Base-by-base conservation (phyloP, 2,797 vertebrate genomes). In the Hydrocynus forskahlii region DNA sequence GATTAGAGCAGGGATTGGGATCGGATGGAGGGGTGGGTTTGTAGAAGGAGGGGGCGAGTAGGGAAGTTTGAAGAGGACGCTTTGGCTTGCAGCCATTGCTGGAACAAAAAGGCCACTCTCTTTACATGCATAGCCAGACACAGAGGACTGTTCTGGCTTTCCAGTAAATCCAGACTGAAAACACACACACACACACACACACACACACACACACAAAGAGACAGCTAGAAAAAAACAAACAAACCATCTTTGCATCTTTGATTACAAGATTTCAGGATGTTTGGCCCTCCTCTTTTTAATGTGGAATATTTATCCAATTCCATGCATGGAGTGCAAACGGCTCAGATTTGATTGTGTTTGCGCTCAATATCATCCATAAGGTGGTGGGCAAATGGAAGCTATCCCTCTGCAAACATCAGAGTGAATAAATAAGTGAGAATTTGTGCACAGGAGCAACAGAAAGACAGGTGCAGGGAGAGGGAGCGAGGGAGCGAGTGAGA, bases 121-220 rank as follows among this genome's bases (percentile, higher is more conserved):
- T 95, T 95, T 94, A 94, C 93, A 94, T 94, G 93, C 94, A 94
- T 85, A 93, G 93, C 93, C 92, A 94, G 93, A 93, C 92, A 93
- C 93, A 93, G 92, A 89, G 89, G 92, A 94, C 92, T 89, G 87
- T 88, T 89, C 91, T 83, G 89, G 63, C 87, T 35, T 91, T 90
- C 87, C 89, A 92, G 88, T 83, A 91, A 92, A 91, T 85, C 90
- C 88, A 83, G 87, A 77, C 87, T 87, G 87, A 73, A 74, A 73
- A 89, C 84, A 89, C 83, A 88, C 86, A 86, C 60, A 70, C 21
- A 60, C 59, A 60, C 59, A 60, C 59, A 60, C n/a, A 60, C 21
- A 60, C 59, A 60, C 12, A 63, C 23, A 35, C 12, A 63, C 4
- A 59, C 54, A 74, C 5, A 80, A 54, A 79, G 43, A 55, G 75